Evolutionary conservation across 2,113 vertebrate genomes (phyloP).

Genomic region (Tyrannus savana): DNA sequence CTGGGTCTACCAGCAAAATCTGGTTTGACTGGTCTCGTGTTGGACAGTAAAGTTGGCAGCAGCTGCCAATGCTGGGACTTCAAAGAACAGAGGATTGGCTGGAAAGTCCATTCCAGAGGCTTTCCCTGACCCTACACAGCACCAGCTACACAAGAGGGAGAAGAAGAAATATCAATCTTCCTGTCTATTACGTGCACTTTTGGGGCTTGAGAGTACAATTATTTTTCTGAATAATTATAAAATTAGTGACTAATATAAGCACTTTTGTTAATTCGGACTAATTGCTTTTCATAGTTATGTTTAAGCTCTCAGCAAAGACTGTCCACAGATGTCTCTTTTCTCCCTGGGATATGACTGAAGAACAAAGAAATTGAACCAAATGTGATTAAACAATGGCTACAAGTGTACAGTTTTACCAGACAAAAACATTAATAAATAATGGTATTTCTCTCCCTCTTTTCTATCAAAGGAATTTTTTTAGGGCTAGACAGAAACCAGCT

Average conservation of each 20-base stretch:
- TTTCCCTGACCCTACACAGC: not conserved
- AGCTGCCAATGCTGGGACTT: constrained; percentile 9
- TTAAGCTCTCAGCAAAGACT: not conserved
- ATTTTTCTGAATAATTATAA: not conserved
- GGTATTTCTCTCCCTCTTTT: not conserved
- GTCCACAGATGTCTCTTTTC: not conserved
- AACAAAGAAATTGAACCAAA: not conserved
- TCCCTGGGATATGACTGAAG: not conserved
- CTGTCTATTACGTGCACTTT: not conserved
- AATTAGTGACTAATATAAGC: not conserved
- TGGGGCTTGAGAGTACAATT: not conserved
- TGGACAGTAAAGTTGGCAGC: constrained; percentile 27
- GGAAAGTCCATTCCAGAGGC: not conserved
- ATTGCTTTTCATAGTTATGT: not conserved
- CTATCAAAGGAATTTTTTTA: not conserved
- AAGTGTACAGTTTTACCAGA: not conserved
- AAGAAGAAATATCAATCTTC: not conserved
- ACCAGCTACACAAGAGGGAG: rapidly evolving
- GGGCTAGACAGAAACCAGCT: not conserved
- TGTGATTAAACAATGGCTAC: not conserved
- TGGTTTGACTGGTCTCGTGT: constrained; percentile 44
- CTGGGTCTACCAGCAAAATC: not conserved
- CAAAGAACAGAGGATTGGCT: constrained; percentile 1
- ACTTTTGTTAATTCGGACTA: not conserved
- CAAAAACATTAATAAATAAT: not conserved